Conservation (phyloP, 2,888 invertebrate genomes). For the Tenthredo notha region DNA sequence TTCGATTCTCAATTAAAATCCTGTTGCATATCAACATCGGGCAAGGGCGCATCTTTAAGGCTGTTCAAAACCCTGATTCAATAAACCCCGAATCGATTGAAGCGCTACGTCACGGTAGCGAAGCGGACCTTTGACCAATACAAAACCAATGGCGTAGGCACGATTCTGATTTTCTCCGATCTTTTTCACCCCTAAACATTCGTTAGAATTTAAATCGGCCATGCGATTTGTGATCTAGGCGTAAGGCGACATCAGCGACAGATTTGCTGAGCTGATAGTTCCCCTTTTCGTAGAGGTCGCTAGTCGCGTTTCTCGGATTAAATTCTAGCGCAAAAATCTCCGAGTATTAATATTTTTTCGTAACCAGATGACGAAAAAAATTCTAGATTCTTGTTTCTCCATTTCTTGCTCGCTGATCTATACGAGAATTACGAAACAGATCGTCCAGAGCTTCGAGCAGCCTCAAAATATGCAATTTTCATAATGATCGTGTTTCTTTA, state of each 20-base stretch:
- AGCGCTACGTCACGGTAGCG: background rate
- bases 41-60: background rate
- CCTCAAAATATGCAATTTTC: background rate
- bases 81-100: background rate
- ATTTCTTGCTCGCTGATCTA: too few species aligned
- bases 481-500: constrained; percentile 55
- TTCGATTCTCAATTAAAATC: background rate
- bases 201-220: background rate
- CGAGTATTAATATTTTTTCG: too few species aligned
- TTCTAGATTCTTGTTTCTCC: too few species aligned
- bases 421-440: background rate
- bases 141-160: background rate
- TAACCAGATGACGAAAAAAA: too few species aligned
- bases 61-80: background rate
- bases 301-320: background rate
- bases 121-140: background rate
- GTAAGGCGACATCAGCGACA: background rate
- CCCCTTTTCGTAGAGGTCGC: background rate
- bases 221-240: background rate
- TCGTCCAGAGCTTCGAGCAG: background rate
- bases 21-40: constrained; percentile 50
- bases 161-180: too few species aligned
- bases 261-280: background rate
- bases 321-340: too few species aligned
- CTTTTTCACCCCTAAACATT: too few species aligned